Percentiles rank a stretch among this genome's conserved stretches.
These are phyloP conservation scores for Bombus difficillimus DNA, from an alignment of 1,140 invertebrate genomes.

Conservation along the genomic window DNA sequence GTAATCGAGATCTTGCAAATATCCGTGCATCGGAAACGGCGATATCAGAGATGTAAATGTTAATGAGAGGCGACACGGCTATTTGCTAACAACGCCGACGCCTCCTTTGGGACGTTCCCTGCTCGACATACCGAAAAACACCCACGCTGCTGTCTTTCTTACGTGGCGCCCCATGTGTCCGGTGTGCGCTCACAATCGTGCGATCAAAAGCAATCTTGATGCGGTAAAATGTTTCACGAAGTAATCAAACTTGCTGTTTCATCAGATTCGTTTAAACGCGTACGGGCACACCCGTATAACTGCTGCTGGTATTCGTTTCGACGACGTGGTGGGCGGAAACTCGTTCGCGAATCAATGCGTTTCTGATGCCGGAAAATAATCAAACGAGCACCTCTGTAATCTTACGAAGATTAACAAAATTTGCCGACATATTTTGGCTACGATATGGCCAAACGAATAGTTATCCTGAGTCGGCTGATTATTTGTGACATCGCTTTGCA, in stretches of 20 bases:
- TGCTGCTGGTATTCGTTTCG: neutral
- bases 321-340: neutral
- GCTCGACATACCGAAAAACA: neutral
- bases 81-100: neutral
- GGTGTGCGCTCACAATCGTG: neutral
- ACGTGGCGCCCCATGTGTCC: too few relatives aligned
- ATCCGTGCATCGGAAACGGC: neutral
- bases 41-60: neutral
- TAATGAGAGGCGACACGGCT: conserved; percentile 8
- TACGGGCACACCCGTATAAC: neutral
- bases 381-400: neutral
- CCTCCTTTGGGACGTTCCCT: neutral
- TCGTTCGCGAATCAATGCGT: neutral
- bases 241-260: conserved; percentile 26
- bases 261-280: neutral
- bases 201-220: conserved; percentile 17
- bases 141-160: neutral
- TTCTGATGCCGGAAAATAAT: neutral
- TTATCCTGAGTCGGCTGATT: too few relatives aligned
- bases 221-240: neutral
- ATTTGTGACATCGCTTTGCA: too few relatives aligned
- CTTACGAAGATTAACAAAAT: neutral
- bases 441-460: too few relatives aligned
- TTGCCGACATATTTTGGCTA: neutral
- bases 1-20: conserved; percentile 39